Conservation (phyloP, 2,888 invertebrate genomes). For the Taphrorychus bicolor region DNA sequence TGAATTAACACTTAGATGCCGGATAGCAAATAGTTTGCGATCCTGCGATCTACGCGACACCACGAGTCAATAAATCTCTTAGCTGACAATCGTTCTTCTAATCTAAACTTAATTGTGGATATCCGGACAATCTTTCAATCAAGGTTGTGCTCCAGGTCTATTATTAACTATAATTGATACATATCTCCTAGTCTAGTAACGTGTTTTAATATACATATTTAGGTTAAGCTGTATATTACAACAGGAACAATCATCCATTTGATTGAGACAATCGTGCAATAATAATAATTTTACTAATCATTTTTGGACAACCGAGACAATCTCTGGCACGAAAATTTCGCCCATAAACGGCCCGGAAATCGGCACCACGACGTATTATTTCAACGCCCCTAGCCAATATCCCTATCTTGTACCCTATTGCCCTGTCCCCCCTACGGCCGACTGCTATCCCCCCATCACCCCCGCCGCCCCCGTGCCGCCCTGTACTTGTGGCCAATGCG, state of each 20-base stretch:
- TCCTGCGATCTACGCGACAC: constrained; percentile 33
- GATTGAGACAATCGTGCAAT: constrained; percentile 57
- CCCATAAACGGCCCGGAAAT: constrained; percentile 33
- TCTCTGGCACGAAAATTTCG: constrained; percentile 33
- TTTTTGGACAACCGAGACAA: constrained; percentile 15
- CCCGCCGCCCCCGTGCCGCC: constrained; percentile 59
- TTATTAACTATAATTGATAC: constrained; percentile 15
- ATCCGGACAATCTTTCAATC: constrained; percentile 37
- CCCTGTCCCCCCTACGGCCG: constrained; percentile 54
- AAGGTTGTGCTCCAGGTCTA: constrained; percentile 39
- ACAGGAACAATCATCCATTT: constrained; percentile 15
- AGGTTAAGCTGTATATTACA: constrained; percentile 6
- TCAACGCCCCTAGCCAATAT: constrained; percentile 60
- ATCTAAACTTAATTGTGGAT: constrained; percentile 17
- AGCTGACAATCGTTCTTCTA: constrained; percentile 34
- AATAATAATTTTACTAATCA: constrained; percentile 39
- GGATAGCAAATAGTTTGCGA: constrained; percentile 31
- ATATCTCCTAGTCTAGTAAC: constrained; percentile 3
- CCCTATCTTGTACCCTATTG: constrained; percentile 62
- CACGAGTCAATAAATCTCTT: constrained; percentile 34
- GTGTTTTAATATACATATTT: too few species aligned
- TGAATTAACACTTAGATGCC: constrained; percentile 27
- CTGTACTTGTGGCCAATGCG: constrained; percentile 62
- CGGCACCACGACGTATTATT: constrained; percentile 61
- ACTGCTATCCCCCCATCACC: constrained; percentile 47